Evolutionary conservation across 2,113 vertebrate species (phyloP), one percentile per base, ranked within the genome.

Genomic region (Furnarius figulus): DNA sequence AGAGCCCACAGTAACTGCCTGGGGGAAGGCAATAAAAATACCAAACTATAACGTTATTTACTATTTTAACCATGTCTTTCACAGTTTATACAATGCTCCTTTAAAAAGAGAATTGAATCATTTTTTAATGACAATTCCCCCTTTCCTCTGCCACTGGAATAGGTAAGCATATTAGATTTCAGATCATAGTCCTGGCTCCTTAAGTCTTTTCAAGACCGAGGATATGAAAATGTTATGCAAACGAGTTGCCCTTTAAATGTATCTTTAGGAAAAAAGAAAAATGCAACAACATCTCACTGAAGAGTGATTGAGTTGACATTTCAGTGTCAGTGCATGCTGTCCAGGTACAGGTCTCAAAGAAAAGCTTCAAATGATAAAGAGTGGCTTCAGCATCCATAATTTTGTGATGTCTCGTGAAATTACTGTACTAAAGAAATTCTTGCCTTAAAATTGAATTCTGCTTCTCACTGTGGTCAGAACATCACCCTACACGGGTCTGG

Each of bases 231-330:
- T 71, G 17, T 78, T 89, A 92, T 90, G 90, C 80, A 95, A 94
- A 96, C 2, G 2, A 73, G 83, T 76, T 96, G 76, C 93, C 92
- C 92, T 96, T 97, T 95, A 87, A 92, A 93, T 66, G 46, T 73
- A 91, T 91, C 80, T 85, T 93, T 52, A 52, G 46, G 9, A 5
- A 79, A 78, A 87, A 92, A 85, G 82, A 82, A 85, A 85, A 82
- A 81, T 11, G 65, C 56, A 89, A 71, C 85, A 89, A 47, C 65
- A 65, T 39, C 40, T 79, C 37, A 58, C 80, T 68, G 85, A 94
- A 87, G 80, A 97, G 86, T 81, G 87, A 90, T 74, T 85, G 94
- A 93, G 84, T 14, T 93, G 90, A 82, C 86, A 93, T 95, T 96
- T 97, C 70, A 55, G 82, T 73, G 78, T 37, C 73, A 82, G 72